phyloP scores from a whole-genome alignment of 2,888 invertebrate species.

The Ommatoiulus sabulosus region DNA sequence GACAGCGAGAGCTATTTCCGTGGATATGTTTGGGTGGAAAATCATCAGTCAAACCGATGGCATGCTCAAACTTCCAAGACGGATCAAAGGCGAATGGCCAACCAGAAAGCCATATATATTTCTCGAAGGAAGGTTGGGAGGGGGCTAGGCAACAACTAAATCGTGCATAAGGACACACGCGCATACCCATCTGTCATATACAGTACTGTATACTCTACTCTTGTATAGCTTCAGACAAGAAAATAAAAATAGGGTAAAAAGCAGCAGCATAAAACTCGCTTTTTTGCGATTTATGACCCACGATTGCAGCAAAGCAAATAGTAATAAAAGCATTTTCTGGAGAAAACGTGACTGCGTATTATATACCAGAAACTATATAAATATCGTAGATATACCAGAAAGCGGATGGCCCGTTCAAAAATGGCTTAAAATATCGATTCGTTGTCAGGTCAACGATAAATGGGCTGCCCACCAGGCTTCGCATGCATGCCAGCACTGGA shows the following conservation, averaged over 20 bases:
- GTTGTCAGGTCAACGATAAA: neutral
- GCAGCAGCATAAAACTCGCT: neutral
- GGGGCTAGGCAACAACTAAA: neutral
- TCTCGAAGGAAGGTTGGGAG: constrained; percentile 6
- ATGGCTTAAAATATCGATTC: constrained; percentile 15
- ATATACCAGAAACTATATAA: constrained; percentile 24
- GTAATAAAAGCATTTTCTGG: constrained; percentile 38
- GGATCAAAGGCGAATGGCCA: constrained; percentile 38
- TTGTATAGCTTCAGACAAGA: neutral
- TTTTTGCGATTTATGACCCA: constrained; percentile 20
- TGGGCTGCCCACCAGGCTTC: neutral
- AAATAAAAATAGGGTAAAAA: constrained; percentile 15
- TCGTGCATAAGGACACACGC: constrained; percentile 25
- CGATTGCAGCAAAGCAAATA: constrained; percentile 45
- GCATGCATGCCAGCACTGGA: neutral
- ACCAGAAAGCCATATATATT: neutral
- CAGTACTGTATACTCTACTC: neutral
- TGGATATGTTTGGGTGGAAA: neutral
- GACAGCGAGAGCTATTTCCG: constrained; percentile 43
- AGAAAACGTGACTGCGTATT: constrained; percentile 45
- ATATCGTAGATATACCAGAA: constrained; percentile 19
- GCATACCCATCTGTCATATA: constrained; percentile 18
- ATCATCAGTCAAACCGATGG: constrained; percentile 38
- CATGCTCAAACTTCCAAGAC: neutral
- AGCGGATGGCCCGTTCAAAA: neutral